These are phyloP conservation scores for Orthosia incerta DNA, from an alignment of 2,888 invertebrate genomes.

Conservation along the genomic window DNA sequence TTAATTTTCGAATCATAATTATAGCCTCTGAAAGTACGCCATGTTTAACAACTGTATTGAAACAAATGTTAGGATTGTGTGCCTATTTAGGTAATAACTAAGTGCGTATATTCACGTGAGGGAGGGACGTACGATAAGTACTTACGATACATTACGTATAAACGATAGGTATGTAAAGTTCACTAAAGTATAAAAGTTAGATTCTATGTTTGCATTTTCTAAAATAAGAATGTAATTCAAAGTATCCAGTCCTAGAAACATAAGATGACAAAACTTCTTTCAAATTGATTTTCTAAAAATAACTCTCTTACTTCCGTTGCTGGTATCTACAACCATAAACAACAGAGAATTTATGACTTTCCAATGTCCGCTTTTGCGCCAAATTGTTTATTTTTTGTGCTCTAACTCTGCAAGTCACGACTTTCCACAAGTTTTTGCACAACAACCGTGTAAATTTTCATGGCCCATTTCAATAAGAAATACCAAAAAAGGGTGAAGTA, in stretches of 20 bases:
- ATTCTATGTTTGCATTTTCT: neutral
- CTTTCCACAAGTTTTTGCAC: conserved; percentile 11
- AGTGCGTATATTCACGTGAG: no score
- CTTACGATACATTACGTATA: no score
- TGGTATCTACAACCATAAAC: conserved; percentile 7
- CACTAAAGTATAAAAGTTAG: no score
- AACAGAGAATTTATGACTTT: conserved; percentile 3
- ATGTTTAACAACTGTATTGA: no score
- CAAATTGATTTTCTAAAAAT: neutral
- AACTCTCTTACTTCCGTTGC: neutral
- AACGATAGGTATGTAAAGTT: no score
- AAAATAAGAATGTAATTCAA: neutral
- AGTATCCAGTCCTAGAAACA: no score
- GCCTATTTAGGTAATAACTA: no score
- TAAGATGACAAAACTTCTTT: no score
- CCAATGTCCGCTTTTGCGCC: conserved; percentile 14
- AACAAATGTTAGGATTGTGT: neutral
- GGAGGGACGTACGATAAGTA: no score
- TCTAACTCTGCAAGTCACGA: conserved; percentile 32
- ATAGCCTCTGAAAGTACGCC: no score
- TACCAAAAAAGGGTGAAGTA: conserved; percentile 28
- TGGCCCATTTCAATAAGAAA: conserved; percentile 23
- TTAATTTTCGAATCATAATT: no score
- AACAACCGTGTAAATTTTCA: conserved; percentile 32
- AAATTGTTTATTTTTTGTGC: conserved; percentile 10